These are phyloP conservation scores for Cettia cetti DNA, from an alignment of 2,113 vertebrate genomes.

Conservation along the genomic window DNA sequence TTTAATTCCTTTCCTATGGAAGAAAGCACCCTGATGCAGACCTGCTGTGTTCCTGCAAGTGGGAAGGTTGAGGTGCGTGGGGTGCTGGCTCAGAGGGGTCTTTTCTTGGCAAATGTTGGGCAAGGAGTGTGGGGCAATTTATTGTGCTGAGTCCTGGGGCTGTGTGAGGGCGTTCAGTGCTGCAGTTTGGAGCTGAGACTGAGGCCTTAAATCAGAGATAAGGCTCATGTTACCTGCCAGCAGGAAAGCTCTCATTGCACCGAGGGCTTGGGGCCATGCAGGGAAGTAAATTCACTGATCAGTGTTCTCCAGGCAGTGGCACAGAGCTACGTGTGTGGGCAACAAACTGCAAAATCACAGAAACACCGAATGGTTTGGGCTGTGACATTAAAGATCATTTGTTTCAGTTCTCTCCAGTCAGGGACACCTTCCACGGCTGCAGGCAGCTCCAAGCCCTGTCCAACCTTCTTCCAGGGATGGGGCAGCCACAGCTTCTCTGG, in stretches of 20 bases:
- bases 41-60: not conserved
- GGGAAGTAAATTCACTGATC: not conserved
- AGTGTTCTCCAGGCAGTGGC: not conserved
- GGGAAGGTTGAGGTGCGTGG: not conserved
- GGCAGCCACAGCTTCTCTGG: not conserved
- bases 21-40: not conserved
- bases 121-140: not conserved
- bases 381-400: not conserved
- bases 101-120: not conserved
- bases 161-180: not conserved
- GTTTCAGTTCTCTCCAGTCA: not conserved
- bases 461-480: not conserved
- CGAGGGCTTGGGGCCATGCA: not conserved
- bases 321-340: fast-evolving
- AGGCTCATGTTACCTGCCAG: not conserved
- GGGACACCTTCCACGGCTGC: not conserved
- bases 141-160: not conserved
- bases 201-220: not conserved
- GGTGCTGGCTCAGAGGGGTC: not conserved
- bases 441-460: not conserved
- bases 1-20: not conserved
- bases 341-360: not conserved
- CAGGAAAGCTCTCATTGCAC: not conserved
- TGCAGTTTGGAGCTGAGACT: not conserved
- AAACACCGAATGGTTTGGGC: not conserved